Evolutionary conservation across 2,888 invertebrate species (phyloP).

Genomic region (Drosophila anceps): DNA sequence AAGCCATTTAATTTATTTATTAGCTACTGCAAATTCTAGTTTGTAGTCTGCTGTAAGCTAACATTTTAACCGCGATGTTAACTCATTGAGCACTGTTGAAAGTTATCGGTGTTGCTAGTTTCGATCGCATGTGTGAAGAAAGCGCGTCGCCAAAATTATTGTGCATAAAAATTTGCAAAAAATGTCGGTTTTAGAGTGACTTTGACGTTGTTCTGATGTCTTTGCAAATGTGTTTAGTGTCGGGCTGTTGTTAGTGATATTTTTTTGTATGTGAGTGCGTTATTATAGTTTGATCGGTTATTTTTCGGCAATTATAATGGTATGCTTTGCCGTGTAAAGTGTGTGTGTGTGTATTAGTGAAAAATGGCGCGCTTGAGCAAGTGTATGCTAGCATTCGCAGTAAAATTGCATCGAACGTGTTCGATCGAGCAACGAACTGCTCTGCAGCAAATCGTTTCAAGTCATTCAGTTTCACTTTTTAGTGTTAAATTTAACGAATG

Average conservation of each 20-base stretch:
- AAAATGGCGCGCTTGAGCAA: background rate
- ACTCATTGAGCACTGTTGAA: background rate
- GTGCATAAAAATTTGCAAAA: background rate
- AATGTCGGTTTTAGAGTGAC: background rate
- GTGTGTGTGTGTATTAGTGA: background rate
- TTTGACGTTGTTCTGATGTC: background rate
- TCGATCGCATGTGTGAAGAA: background rate
- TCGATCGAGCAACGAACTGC: background rate
- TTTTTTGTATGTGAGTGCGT: background rate
- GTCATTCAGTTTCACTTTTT: background rate
- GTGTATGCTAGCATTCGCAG: background rate
- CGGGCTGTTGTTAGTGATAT: background rate
- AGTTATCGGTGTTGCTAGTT: constrained; percentile 1
- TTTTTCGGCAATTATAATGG: background rate
- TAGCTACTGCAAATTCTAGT: background rate
- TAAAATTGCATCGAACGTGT: background rate
- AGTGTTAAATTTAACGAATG: background rate
- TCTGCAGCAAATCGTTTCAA: background rate
- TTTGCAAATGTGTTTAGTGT: background rate
- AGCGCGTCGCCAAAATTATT: background rate
- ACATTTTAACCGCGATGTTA: constrained; percentile 1
- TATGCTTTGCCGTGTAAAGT: background rate
- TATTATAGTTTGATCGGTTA: background rate
- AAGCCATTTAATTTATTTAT: constrained; percentile 6
- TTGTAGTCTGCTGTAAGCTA: background rate